phyloP scores from a whole-genome alignment of 2,797 vertebrate species.

The Peromyscus melanophrys region DNA sequence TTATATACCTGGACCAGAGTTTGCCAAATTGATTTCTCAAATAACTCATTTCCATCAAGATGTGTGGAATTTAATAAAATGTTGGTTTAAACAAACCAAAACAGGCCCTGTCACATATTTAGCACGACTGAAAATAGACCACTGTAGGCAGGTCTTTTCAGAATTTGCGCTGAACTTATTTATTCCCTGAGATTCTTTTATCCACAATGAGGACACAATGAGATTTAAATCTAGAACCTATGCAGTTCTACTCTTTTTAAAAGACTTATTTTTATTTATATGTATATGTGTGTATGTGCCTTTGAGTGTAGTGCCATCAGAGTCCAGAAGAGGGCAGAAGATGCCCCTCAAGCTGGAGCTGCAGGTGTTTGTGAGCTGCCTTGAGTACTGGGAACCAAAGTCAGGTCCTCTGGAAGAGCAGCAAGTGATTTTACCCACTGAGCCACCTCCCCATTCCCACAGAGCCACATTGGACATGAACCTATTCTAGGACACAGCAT shows the following conservation, averaged over 20 bases:
- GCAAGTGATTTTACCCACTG: neutral
- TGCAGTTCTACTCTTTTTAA: neutral
- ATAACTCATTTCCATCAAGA: neutral
- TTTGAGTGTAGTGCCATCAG: neutral
- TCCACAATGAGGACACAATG: neutral
- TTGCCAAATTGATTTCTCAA: constrained; percentile 18
- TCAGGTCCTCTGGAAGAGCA: neutral
- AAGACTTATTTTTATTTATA: neutral
- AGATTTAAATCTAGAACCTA: neutral
- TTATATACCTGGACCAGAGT: neutral
- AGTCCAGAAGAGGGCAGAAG: neutral
- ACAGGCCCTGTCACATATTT: neutral
- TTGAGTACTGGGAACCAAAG: neutral
- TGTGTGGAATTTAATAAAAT: constrained; percentile 13
- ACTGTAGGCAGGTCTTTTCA: neutral
- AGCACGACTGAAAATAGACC: neutral
- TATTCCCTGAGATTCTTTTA: neutral
- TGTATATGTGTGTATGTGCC: neutral
- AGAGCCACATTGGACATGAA: neutral
- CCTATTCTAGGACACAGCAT: neutral
- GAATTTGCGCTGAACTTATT: neutral
- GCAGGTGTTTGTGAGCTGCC: neutral
- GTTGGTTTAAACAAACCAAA: constrained; percentile 18
- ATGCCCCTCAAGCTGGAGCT: neutral
- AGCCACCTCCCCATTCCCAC: neutral